Evolutionary conservation across 2,113 vertebrate genomes (phyloP), one percentile per base, ranked within the genome.

Genomic region (Azemiops feae): DNA sequence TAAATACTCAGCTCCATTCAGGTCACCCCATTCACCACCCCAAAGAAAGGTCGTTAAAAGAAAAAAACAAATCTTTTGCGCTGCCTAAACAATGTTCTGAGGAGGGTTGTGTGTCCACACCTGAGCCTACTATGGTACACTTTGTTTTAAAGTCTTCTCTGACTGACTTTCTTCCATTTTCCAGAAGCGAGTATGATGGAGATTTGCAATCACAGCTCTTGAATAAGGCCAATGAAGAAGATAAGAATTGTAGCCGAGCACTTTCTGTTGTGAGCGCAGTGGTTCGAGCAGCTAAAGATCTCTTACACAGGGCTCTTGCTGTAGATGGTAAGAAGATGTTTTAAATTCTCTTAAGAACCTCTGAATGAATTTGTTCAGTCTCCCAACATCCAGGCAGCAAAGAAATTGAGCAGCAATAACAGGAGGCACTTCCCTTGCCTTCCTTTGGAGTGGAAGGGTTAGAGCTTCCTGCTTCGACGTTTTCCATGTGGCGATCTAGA

Each of bases 161-260:
- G 87, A 91, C 8, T 96, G 93, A 92, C 95, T 81, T 43, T 52
- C 3, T 54, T 58, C 69, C 18, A 39, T 85, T 58, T 25, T 95
- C 1, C 74, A 99, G 99, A 98, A 99, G 99, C 95, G 99, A 99
- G 95, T 99, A 99, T 91, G 99, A 99, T 93, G 99, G 99, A 87
- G 99, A 99, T 95, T 98, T 99, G 88, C 99, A 99, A 95, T 99
- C 99, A n/a, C 99, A 99, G 92, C 98, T 99, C 93, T 97, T 99
- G 88, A 99, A 98, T 97, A 99, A 99, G 98, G 99, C 99, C 94
- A 99, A 99, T 39, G 99, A 99, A 97, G 99, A 99, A 96, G 99
- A 99, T 95, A 99, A 99, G 97, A 99, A 99, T 94, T 99, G 99
- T 95, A 99, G 98, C 97, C 97, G 99, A 92, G 98, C 99, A 52